Base-by-base conservation (phyloP, 2,888 invertebrate species). In the Liopterus haemorrhoidalis region DNA sequence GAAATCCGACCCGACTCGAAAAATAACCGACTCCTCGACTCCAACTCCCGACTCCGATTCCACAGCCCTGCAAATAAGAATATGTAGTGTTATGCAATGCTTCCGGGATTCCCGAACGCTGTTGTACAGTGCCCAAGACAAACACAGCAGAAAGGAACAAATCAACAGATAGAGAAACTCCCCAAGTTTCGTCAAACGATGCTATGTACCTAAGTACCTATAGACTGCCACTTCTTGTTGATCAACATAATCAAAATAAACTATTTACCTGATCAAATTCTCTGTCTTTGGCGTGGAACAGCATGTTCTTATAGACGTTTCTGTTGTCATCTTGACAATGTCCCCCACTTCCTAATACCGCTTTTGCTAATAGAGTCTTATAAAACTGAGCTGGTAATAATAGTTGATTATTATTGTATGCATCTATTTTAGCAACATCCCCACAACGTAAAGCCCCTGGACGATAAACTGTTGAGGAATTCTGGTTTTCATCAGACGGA, bases 301-400 rank as follows among this genome's bases (percentile, higher is more conserved):
- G 57, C 67, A 69, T 68, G 51, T 68, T 69, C 55, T 68, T 69
- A 49, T 69, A 69, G 36, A 69, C 64, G 44, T 64, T 67, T 41
- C 43, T 59, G 51, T 68, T 68, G 45, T 68, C 67, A 49, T 68
- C 68, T 49, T 56, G 51, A 61, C 67, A 62, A 65, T 16, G 30
- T 4, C 38, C 45, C 11, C 45, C 39, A 48, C 63, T 74, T 33
- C 78, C 76, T 40, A 79, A 70, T 11, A 78, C 77, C n/a, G 80
- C 80, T 61, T 74, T 85, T 8, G 85, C 85, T 59, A 87, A 68
- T 50, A 87, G 74, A 58, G 80, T 86, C 67, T 86, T 86, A 62
- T 87, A 86, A 56, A 87, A 71, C 60, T 87, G 85, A 43, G 84
- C 80, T 6, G 85, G 85, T 50, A 86, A 70, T 39, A 86, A 46